Base-by-base conservation (phyloP, 2,113 vertebrate genomes). In the Paralichthys olivaceus region DNA sequence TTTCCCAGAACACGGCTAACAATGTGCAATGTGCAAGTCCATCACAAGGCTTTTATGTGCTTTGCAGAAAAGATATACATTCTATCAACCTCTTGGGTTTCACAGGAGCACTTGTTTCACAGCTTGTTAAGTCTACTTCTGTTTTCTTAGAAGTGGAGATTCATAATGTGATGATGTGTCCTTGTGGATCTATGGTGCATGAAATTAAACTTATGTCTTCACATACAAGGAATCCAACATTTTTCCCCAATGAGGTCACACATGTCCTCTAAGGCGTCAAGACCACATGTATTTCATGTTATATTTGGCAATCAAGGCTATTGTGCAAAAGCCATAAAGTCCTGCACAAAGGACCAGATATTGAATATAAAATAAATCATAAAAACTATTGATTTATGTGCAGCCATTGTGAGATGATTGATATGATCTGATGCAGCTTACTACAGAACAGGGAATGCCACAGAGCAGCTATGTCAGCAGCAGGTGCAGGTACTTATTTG, bases 1-100 rank as follows among this genome's bases (percentile, higher is more conserved):
- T 81, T 87, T 78, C 73, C 40, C 54, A 62, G 64, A 80, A 84
- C 88, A 84, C 22, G 45, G 53, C 54, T 72, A 79, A 81, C 73
- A 77, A 51, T 4, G 32, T 51, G 72, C 74, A 5, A 11, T 15
- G 72, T 26, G 15, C 61, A 63, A 58, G 77, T 80, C 81, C 69
- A 57, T 28, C 77, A 75, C 60, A 81, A 75, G 80, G 66, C 69
- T 83, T 69, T 45, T 40, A 28, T 12, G 1, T 59, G 4, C 66
- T 8, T 23, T 59, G 72, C 11, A 51, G 54, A 68, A 55, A 83
- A 75, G 25, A 80, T 77, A 79, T 56, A 56, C 47, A 29, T 58
- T 45, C 37, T 12, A 17, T 68, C 59, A 45, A 61, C 25, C 76
- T 64, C 75, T 13, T 6, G 72, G 72, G 85, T 32, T 86, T 84